These are phyloP conservation scores for Marmota monax DNA, from an alignment of 2,113 vertebrate genomes.

Conservation along the genomic window DNA sequence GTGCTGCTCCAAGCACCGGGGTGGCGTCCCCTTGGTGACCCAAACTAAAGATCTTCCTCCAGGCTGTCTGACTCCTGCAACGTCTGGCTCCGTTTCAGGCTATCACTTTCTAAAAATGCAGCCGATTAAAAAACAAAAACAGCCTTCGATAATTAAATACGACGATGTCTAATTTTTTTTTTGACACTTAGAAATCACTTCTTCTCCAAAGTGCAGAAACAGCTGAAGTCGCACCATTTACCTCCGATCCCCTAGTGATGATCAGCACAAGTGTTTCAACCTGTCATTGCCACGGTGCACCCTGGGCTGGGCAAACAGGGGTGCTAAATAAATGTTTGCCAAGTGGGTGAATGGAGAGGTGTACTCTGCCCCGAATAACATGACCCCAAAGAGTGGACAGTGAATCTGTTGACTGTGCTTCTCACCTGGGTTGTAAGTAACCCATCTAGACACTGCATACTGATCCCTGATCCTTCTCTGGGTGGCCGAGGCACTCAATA, in stretches of 20 bases:
- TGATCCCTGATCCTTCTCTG: not conserved
- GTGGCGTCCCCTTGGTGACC: not conserved
- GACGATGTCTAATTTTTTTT: not conserved
- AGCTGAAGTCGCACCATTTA: not conserved
- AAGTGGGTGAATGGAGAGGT: not conserved
- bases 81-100: not conserved
- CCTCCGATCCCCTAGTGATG: not conserved
- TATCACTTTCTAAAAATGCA: conserved; percentile 5
- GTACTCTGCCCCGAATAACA: not conserved
- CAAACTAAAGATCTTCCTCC: not conserved
- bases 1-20: not conserved
- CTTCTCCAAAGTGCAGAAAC: not conserved
- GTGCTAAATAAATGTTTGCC: not conserved
- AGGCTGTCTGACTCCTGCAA: not conserved
- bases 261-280: not conserved
- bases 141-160: not conserved
- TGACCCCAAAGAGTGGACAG: not conserved
- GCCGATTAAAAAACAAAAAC: not conserved
- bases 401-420: not conserved
- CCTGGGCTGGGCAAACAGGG: not conserved
- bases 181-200: conserved; percentile 7
- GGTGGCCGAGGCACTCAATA: too few relatives aligned
- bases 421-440: not conserved
- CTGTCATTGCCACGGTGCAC: not conserved
- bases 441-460: not conserved